Conservation (phyloP, 2,113 vertebrate species). For the Passer montanus region DNA sequence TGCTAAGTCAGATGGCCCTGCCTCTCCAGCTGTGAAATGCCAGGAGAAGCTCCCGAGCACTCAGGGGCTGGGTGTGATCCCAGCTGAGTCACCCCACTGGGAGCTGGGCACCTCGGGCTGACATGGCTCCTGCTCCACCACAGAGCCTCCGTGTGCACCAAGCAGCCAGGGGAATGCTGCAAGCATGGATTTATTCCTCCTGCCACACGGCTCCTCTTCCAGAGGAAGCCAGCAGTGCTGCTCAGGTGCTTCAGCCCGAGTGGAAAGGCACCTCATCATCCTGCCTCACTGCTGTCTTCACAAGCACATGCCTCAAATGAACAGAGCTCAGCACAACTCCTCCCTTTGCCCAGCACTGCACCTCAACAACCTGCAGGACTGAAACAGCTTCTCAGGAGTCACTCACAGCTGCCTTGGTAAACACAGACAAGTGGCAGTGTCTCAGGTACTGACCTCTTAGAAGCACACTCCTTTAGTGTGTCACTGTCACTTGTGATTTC, state of each 20-base stretch:
- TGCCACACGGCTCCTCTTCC: fast-evolving
- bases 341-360: not conserved
- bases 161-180: not conserved
- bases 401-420: not conserved
- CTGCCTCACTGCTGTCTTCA: not conserved
- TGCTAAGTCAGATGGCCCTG: not conserved
- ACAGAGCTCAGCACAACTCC: not conserved
- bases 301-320: not conserved
- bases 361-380: not conserved
- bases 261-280: not conserved
- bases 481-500: too few species aligned
- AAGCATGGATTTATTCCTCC: not conserved
- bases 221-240: not conserved
- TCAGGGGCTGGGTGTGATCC: not conserved
- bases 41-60: not conserved
- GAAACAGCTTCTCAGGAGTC: not conserved
- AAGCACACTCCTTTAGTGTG: too few species aligned
- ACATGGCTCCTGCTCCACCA: not conserved
- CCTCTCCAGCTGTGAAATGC: not conserved
- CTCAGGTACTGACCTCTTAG: not conserved
- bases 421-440: fast-evolving
- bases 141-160: not conserved
- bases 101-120: not conserved
- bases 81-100: not conserved
- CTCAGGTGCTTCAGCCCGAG: not conserved